Evolutionary conservation across 2,888 invertebrate genomes (phyloP), one percentile per base, ranked within the genome.

Genomic region (Pristionchus arcanus): DNA sequence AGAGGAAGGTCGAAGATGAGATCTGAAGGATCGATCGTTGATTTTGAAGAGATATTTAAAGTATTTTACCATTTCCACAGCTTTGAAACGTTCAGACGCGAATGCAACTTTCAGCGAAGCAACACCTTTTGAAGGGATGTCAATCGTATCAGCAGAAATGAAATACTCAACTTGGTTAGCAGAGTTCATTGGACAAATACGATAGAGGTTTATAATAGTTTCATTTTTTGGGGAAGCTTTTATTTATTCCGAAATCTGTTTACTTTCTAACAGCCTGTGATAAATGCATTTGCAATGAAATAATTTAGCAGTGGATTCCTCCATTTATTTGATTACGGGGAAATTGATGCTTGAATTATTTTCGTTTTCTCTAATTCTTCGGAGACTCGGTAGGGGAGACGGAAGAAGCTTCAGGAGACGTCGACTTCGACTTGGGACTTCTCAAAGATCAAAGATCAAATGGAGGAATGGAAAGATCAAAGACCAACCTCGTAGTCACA

Each of bases 271-370:
- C 19, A 59, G 59, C 2, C 59, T 59, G 21, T 3, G 59, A 49
- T 59, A 25, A 59, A 59, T 63, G 5, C 3, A 63, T n/a, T n/a
- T 74, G 37, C 42, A 74, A 37, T 15, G 15, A 4, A 37, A 37
- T 31, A 74, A 34, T 71, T 16, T 74, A 31, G 74, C 74, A 37
- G 74, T 74, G 74, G 74, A 74, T 74, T 74, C 74, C 74, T 16
- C 74, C 74, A 21, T 74, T 74, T 74, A 74, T 74, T 74, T 37
- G 74, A 42, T 74, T 74, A 74, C 74, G 74, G 74, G 74, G 34
- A 74, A 74, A 74, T 37, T 74, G 21, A 31, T 37, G 74, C 37
- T 74, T 74, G 37, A 74, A 25, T 37, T 31, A 21, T 74, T 25
- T 74, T 37, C 21, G 34, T 37, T 37, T 34, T 37, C 25, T 74